phyloP scores from a whole-genome alignment of 2,888 invertebrate genomes.

The Andrena haemorrhoa region DNA sequence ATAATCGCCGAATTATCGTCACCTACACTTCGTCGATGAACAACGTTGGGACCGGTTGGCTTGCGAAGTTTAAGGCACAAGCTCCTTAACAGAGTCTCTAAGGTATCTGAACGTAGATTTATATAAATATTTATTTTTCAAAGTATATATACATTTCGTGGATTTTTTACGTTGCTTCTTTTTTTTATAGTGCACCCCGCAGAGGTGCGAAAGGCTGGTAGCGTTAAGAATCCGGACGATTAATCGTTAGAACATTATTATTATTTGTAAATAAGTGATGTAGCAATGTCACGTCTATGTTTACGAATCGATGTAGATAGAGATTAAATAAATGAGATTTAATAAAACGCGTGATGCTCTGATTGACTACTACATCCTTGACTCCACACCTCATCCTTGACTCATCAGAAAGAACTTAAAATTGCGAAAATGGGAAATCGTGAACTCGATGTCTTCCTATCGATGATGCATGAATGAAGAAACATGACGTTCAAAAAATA shows the following conservation, averaged over 20 bases:
- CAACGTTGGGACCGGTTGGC: constrained; percentile 91
- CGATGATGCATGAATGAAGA: not conserved
- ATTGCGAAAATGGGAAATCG: not conserved
- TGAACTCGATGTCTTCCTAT: not conserved
- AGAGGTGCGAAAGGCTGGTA: constrained; percentile 5
- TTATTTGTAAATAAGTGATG: constrained; percentile 57
- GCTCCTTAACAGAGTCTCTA: constrained; percentile 40
- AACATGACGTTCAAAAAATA: not conserved
- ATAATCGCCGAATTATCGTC: constrained; percentile 87
- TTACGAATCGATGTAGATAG: constrained; percentile 38
- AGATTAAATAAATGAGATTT: constrained; percentile 59
- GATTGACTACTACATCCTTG: not conserved
- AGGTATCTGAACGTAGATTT: constrained; percentile 9
- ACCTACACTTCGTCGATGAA: constrained; percentile 89
- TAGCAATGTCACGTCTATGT: not conserved
- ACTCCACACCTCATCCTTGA: not conserved
- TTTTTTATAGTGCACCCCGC: not conserved
- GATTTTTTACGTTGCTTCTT: not conserved
- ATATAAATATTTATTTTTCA: constrained; percentile 41
- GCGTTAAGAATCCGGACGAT: constrained; percentile 3
- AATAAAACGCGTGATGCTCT: not conserved
- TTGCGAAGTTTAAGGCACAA: constrained; percentile 83
- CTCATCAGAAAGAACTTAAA: not conserved
- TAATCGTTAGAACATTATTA: not conserved
- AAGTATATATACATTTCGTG: constrained; percentile 14